phyloP scores from a whole-genome alignment of 1,140 invertebrate species.

The Drosophila eugracilis region DNA sequence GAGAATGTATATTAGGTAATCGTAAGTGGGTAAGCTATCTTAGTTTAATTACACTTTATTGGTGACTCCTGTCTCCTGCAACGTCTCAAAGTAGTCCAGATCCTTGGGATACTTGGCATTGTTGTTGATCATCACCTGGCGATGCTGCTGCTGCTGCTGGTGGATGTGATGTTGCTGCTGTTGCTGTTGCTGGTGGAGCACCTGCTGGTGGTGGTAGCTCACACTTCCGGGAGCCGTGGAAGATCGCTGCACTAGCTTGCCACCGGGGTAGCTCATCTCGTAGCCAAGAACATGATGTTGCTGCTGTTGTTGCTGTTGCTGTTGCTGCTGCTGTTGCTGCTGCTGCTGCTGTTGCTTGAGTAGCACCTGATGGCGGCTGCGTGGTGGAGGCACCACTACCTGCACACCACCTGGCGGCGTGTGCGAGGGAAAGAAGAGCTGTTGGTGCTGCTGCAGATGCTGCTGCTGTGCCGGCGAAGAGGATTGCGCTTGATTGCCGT shows the following conservation, averaged over 20 bases:
- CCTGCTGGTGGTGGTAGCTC: conserved; percentile 28
- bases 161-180: conserved; percentile 15
- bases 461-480: conserved; percentile 43
- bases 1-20: no score
- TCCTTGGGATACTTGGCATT: conserved; percentile 79
- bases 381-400: conserved; percentile 27
- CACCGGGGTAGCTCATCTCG: conserved; percentile 70
- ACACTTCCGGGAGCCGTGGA: conserved; percentile 46
- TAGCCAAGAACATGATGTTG: conserved; percentile 54
- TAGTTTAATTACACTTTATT: conserved; percentile 76
- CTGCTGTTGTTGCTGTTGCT: conserved; percentile 16
- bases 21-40: no score
- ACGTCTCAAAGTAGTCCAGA: conserved; percentile 76
- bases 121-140: conserved; percentile 55
- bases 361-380: conserved; percentile 58
- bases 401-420: conserved; percentile 40
- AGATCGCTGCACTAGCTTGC: conserved; percentile 60
- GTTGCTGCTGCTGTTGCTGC: conserved; percentile 38
- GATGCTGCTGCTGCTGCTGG: conserved; percentile 45
- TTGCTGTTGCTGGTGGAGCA: conserved; percentile 32
- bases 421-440: conserved; percentile 82
- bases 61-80: conserved; percentile 82
- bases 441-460: conserved; percentile 49
- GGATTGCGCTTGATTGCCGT: conserved; percentile 56
- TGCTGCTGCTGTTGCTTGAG: conserved; percentile 39